These are phyloP conservation scores for Harpagoxenus sublaevis DNA, from an alignment of 2,888 invertebrate genomes.

Conservation along the genomic window DNA sequence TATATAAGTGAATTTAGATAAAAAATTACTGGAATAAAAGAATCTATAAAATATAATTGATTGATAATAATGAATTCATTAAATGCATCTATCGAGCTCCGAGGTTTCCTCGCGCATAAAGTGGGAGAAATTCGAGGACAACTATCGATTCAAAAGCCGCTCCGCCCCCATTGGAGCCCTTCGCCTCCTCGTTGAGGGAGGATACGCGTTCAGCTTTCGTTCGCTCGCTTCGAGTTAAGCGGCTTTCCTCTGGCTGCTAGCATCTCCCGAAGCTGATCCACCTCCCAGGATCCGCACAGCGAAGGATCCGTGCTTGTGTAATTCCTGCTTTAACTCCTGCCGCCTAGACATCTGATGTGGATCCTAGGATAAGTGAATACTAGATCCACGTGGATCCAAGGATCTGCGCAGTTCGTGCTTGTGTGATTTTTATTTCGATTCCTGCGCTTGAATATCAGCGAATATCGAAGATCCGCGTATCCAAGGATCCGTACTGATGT, in stretches of 20 bases:
- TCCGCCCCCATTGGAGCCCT: conserved; percentile 69
- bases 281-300: not conserved
- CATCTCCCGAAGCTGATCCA: conserved; percentile 16
- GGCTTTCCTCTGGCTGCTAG: conserved; percentile 31
- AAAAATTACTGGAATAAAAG: not conserved
- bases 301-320: conserved; percentile 39
- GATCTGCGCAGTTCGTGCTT: conserved; percentile 1
- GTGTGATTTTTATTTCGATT: not conserved
- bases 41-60: not conserved
- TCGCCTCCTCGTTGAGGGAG: conserved; percentile 57
- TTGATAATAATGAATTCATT: not conserved
- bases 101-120: conserved; percentile 67
- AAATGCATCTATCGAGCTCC: not conserved
- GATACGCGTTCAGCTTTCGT: conserved; percentile 54
- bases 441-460: not conserved
- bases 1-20: not conserved
- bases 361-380: conserved; percentile 25
- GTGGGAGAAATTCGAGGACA: conserved; percentile 67
- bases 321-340: conserved; percentile 38
- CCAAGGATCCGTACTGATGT: not conserved
- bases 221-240: conserved; percentile 41
- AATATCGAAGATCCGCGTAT: not conserved
- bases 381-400: conserved; percentile 29
- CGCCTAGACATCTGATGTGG: conserved; percentile 1
- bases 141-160: conserved; percentile 73